These are phyloP conservation scores for Agapornis canus DNA, from an alignment of 2,797 vertebrate genomes.

Conservation along the genomic window DNA sequence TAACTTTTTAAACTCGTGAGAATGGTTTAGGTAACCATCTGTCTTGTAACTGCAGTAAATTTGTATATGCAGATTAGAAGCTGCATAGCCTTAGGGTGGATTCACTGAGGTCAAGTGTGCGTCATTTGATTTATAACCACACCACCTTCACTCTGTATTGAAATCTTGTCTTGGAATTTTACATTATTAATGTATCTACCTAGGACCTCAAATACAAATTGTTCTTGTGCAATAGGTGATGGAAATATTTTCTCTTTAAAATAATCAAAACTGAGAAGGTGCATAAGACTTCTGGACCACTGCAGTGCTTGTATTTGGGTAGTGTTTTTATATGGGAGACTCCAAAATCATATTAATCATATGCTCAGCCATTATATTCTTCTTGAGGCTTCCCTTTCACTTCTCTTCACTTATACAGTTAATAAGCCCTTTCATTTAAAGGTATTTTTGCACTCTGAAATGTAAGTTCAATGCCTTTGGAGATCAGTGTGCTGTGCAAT, in stretches of 20 bases:
- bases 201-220: constrained; percentile 13
- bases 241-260: neutral
- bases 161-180: constrained; percentile 17
- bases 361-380: neutral
- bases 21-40: constrained; percentile 28
- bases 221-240: neutral
- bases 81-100: neutral
- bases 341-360: neutral
- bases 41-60: constrained; percentile 1
- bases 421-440: constrained; percentile 44
- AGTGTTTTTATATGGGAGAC: neutral
- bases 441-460: constrained; percentile 65
- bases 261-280: neutral
- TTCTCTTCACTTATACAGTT: constrained; percentile 28
- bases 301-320: neutral
- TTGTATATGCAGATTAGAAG: neutral
- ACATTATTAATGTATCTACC: neutral
- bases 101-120: neutral
- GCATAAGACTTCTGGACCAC: neutral
- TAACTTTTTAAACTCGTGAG: neutral
- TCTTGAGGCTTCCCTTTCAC: constrained; percentile 15
- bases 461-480: constrained; percentile 8
- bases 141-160: neutral
- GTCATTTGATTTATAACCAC: neutral
- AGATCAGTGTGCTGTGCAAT: constrained; percentile 36